Base-by-base conservation (phyloP, 2,113 vertebrate species). In the Leptobrachium ailaonicum region DNA sequence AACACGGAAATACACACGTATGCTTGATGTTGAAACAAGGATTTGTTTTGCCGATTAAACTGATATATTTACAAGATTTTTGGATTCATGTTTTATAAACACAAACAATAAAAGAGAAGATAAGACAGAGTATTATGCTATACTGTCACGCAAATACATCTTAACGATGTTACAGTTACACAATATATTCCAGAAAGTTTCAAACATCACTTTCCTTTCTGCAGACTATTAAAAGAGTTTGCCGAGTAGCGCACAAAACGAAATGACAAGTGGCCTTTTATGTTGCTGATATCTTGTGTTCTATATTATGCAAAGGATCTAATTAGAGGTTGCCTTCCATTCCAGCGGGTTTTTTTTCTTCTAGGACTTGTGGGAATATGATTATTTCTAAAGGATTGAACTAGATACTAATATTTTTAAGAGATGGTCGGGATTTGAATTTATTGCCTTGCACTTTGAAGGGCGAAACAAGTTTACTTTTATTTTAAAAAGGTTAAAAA, bases 251-350 rank as follows among this genome's bases (percentile, higher is more conserved):
- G 4, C 8, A 50, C 47, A 50, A 50, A 50, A 50, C 8, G 14
- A 78, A 43, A 32, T 71, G 68, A 78, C 76, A 71, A 71, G 68
- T 71, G 54, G 32, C 50, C 47, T 78, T 78, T 45, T 71, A 64
- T 78, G 56, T 50, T 71, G 76, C 68, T 70, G 66, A 70, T 77
- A 45, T 77, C 54, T 58, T 77, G 44, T 75, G 62, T 77, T 77
- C 54, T 71, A 10, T 77, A 45, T 40, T 56, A 70, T 77, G 53
- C 76, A 71, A 50, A 71, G 67, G 42, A 71, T 62, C 76, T 78
- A 71, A 78, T 78, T 71, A 78, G 71, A 71, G 56, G 44, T 71
- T 78, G 9, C 56, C 41, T 63, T 71, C 68, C 58, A n/a, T 62
- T 78, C 41, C 42, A 63, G 14, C 8, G 42, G 20, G 20, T 32